Base-by-base conservation (phyloP, 2,797 vertebrate species). In the Aldrovandia affinis region DNA sequence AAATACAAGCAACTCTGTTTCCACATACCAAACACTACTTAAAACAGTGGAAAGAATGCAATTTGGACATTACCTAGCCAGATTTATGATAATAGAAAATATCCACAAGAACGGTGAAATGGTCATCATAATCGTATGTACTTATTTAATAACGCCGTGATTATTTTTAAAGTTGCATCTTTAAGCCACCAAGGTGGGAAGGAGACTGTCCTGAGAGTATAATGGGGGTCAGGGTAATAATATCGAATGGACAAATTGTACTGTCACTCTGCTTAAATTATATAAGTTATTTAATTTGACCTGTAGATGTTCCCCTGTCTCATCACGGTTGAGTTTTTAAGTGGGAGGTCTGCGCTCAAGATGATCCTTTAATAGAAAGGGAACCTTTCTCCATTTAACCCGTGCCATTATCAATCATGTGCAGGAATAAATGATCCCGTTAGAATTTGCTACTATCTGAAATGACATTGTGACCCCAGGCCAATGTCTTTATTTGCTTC, bases 211-310 rank as follows among this genome's bases (percentile, higher is more conserved):
- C 95, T 95, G 93, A 94, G 95, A 95, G 95, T 94, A 93, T 97
- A 97, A 98, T 96, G 96, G 96, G 96, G 97, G 97, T 98, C 97
- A 97, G 92, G 93, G 96, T 97, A 97, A 98, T 99, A 98, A 97
- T 96, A 98, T 88, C 90, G 93, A 96, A 95, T 94, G 96, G 94
- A 97, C 96, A 97, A 97, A 98, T 98, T 97, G 96, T 90, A 91
- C 96, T 98, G 96, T 97, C 97, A 98, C 96, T 97, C 96, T 90
- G 95, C 95, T 97, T 96, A 97, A 98, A 98, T 99, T 96, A 98
- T 97, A 96, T 96, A 94, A 97, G 96, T 97, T 97, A 97, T 99
- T 98, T 97, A 96, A 97, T 97, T 96, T 98, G 97, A 98, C 97
- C 97, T 96, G 96, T 96, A 95, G 96, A 97, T 95, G 96, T 95